Evolutionary conservation across 1,140 invertebrate genomes (phyloP).

Genomic region (Microplitis mediator): DNA sequence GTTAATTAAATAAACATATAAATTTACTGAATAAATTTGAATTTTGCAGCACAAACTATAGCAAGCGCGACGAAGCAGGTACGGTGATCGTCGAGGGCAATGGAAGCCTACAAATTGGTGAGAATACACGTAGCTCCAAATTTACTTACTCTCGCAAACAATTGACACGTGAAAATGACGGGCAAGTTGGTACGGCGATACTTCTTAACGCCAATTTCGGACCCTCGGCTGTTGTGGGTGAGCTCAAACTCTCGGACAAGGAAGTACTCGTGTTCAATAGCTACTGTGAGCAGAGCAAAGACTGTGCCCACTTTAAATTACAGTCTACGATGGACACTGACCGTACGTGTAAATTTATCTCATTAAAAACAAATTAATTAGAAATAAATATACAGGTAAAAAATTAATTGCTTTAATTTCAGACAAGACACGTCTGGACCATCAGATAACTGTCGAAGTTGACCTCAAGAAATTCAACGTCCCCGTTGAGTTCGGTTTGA

Average conservation of each 20-base stretch:
- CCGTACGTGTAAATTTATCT: conserved; percentile 53
- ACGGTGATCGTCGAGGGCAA: conserved; percentile 76
- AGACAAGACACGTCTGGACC: conserved; percentile 56
- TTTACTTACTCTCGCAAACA: conserved; percentile 74
- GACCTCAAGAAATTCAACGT: conserved; percentile 75
- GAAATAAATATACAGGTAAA: background rate
- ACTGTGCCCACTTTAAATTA: conserved; percentile 74
- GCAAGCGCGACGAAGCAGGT: conserved; percentile 71
- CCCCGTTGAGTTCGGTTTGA: conserved; percentile 72
- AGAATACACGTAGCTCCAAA: conserved; percentile 70
- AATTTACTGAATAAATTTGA: too few species aligned
- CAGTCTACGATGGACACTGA: conserved; percentile 65
- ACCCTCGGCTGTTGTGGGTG: conserved; percentile 64
- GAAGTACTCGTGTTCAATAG: conserved; percentile 72
- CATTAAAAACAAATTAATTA: conserved; percentile 1
- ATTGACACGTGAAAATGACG: conserved; percentile 64
- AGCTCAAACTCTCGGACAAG: conserved; percentile 72
- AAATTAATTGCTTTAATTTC: conserved; percentile 17
- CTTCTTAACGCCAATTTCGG: conserved; percentile 63
- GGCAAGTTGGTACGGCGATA: conserved; percentile 67
- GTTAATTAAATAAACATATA: too few species aligned
- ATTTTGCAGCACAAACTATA: conserved; percentile 67
- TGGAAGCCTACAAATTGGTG: conserved; percentile 69
- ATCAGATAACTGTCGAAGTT: conserved; percentile 66
- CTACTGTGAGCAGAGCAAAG: conserved; percentile 77